Evolutionary conservation across 2,888 invertebrate species (phyloP).

Genomic region (Abrostola triplasia): DNA sequence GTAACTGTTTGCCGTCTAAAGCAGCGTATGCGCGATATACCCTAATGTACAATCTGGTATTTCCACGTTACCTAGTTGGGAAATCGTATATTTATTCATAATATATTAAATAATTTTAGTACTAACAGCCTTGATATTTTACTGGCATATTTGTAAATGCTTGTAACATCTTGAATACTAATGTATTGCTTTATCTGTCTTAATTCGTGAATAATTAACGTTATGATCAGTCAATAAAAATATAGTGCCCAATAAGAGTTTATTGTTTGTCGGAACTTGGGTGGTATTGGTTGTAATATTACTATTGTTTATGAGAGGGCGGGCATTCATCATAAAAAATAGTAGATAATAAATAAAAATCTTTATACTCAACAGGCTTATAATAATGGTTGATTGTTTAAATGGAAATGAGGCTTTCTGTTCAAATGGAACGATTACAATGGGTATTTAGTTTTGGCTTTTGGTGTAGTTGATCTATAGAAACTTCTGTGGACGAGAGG

Average conservation of each 20-base stretch:
- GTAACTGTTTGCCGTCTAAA: background rate
- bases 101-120: slow-evolving; percentile 41
- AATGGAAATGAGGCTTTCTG: no score
- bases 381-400: no score
- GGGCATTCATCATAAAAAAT: no score
- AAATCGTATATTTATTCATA: slow-evolving; percentile 41
- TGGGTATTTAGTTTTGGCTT: no score
- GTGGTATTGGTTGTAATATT: background rate
- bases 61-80: slow-evolving; percentile 28
- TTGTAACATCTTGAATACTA: slow-evolving; percentile 55
- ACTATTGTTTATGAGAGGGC: background rate
- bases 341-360: no score
- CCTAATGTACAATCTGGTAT: slow-evolving; percentile 5
- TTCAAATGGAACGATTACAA: no score
- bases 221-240: slow-evolving; percentile 1
- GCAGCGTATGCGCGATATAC: background rate
- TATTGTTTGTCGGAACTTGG: background rate
- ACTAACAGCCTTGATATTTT: slow-evolving; percentile 49
- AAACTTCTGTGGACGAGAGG: no score
- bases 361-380: no score
- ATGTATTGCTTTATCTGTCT: slow-evolving; percentile 34
- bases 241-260: background rate
- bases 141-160: slow-evolving; percentile 46
- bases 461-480: no score
- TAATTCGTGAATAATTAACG: slow-evolving; percentile 26